Evolutionary conservation across 2,888 invertebrate genomes (phyloP), one percentile per base, ranked within the genome.

Genomic region (Sphaeridia pumilis): DNA sequence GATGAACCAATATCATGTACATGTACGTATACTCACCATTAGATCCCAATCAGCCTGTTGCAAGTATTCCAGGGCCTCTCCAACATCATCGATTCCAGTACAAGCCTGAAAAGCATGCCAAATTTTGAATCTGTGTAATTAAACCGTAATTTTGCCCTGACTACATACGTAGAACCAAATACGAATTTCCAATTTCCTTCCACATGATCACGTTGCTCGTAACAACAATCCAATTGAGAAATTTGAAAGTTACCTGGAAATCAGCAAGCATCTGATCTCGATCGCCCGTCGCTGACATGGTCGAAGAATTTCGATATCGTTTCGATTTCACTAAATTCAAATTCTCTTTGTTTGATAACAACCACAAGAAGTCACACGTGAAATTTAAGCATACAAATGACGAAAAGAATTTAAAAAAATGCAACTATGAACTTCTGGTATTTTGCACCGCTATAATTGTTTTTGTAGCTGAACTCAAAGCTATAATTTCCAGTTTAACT

Each of bases 11-110:
- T n/a, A n/a, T n/a, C n/a, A n/a, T n/a, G n/a, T n/a, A 31, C 46
- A 52, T 75, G 21, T 28, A 14, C 17, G 25, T 38, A 35, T 24
- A 52, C 77, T 75, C 75, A 88, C 89, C 77, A 87, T 72, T 66
- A 90, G 76, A 74, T 90, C 87, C 89, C 90, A 90, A 69, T 87
- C 82, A 36, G 81, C 75, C 70, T 83, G 83, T 69, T 89, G 87
- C 67, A 90, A 76, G 70, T 85, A 83, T 67, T 76, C 79, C 68
- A 90, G 84, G 48, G 89, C 87, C 72, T 85, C 84, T 41, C 81
- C 87, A 65, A 89, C 82, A 78, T 90, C 87, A 67, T 90, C 87
- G 66, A 90, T 84, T 64, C 86, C 88, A 67, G 89, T 88, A 69
- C 88, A 88, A 64, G 86, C 85, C 89, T 90, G 51, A 17, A 43